Base-by-base conservation (phyloP, 2,797 vertebrate species). In the Phataginus tricuspis region DNA sequence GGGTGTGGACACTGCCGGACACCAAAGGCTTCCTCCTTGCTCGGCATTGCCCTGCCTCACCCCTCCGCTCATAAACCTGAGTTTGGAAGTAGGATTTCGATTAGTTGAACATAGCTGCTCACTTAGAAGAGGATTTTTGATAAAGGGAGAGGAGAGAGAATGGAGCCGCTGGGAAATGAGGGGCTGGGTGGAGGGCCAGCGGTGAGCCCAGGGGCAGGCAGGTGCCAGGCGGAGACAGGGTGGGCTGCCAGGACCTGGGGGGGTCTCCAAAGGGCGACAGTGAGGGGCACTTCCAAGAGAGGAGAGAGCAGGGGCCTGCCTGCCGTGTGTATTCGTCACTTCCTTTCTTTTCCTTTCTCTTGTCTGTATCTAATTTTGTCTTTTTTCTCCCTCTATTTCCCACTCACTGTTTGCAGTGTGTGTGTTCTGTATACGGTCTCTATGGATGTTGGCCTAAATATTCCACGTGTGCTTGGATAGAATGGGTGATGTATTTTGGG, bases 1-100 rank as follows among this genome's bases (percentile, higher is more conserved):
- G 2, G 0, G 25, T 10, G 68, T 0, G 27, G 15, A 14, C 0
- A 3, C 2, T 0, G 14, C 55, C 11, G 45, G 39, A 45, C 29
- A 12, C 11, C 23, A 31, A 1, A 49, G 72, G 77, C 10, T 45
- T 27, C 66, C 63, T 71, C 72, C 45, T 53, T 61, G 55, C 79
- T 5, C 9, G 0, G 49, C 21, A 0, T 1, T 1, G 53, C 77
- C 37, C 37, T 23, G 2, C 5, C 34, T 1, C 42, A 13, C 5
- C 11, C 74, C 53, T 59, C 0, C 1, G 39, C 39, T 27, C 6
- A 1, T 19, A n/a, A 61, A 13, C 27, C 37, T 19, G 42, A 34
- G 51, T 34, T 31, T 45, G 77, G 45, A 14, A 72, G 77, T 4
- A 0, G 1, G 25, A 25, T 45, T 83, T n/a, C 29, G 49, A 21